These are phyloP conservation scores for Drosophila nigrodunni DNA, from an alignment of 1,140 invertebrate species.

Conservation along the genomic window DNA sequence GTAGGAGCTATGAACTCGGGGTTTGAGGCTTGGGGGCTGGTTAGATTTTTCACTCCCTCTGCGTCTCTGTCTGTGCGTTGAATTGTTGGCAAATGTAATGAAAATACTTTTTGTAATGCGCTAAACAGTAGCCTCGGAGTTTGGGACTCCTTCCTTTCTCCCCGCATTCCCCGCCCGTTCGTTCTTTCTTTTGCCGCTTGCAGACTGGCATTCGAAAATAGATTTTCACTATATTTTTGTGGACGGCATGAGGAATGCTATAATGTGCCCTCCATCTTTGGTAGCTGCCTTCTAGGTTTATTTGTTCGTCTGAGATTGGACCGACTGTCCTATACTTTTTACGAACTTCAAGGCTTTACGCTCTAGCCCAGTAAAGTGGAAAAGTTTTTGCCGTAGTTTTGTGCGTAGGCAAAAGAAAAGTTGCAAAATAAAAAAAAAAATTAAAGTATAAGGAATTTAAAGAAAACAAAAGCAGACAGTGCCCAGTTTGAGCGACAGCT, in stretches of 20 bases:
- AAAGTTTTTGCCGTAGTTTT: slow-evolving; percentile 60
- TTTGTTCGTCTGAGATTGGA: slow-evolving; percentile 21
- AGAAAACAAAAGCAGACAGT: slow-evolving; percentile 24
- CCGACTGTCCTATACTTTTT: slow-evolving; percentile 20
- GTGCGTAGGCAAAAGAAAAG: not conserved
- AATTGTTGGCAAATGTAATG: slow-evolving; percentile 69
- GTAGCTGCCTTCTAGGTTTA: not conserved
- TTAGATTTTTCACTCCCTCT: too few species aligned
- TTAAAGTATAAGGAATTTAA: not conserved
- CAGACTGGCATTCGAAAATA: slow-evolving; percentile 71
- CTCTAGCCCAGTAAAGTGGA: slow-evolving; percentile 67
- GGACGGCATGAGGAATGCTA: slow-evolving; percentile 35
- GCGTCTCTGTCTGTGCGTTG: slow-evolving; percentile 28
- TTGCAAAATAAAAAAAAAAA: too few species aligned
- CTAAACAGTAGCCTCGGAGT: slow-evolving; percentile 16
- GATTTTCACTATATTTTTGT: slow-evolving; percentile 70
- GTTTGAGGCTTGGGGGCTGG: not conserved
- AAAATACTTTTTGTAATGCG: slow-evolving; percentile 71
- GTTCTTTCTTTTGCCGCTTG: too few species aligned
- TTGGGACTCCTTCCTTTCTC: not conserved
- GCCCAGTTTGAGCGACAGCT: slow-evolving; percentile 2
- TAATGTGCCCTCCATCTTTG: not conserved
- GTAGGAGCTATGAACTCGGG: not conserved
- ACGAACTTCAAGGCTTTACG: slow-evolving; percentile 48
- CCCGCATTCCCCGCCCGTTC: not conserved